These are phyloP conservation scores for Nomada goodeniana DNA, from an alignment of 2,888 invertebrate genomes.

Conservation along the genomic window DNA sequence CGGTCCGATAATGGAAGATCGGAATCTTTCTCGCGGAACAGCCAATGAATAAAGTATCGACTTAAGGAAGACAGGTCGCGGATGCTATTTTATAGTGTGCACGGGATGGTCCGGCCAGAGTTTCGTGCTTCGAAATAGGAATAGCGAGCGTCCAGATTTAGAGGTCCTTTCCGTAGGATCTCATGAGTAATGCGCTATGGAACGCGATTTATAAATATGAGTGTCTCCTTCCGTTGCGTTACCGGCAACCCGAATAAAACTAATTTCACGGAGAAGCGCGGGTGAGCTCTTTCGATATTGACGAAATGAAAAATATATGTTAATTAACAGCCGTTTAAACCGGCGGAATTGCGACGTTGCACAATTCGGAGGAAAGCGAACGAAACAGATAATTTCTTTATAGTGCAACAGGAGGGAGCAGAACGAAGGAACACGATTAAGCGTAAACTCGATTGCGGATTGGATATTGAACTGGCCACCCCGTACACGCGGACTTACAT, in stretches of 20 bases:
- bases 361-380: too few species aligned
- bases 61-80: constrained; percentile 56
- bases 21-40: constrained; percentile 43
- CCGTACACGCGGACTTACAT: not conserved
- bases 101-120: not conserved
- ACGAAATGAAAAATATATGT: not conserved
- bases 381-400: too few species aligned
- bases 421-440: too few species aligned
- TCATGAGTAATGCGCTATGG: too few species aligned
- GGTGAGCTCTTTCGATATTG: not conserved
- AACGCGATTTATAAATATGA: too few species aligned
- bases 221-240: too few species aligned
- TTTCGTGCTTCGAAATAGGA: not conserved
- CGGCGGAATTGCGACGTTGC: too few species aligned
- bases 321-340: not conserved
- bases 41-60: constrained; percentile 74
- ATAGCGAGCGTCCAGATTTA: not conserved
- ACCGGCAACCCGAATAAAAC: too few species aligned
- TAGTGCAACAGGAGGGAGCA: too few species aligned
- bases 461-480: constrained; percentile 5
- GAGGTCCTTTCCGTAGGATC: not conserved
- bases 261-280: too few species aligned
- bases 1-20: constrained; percentile 65
- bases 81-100: constrained; percentile 20
- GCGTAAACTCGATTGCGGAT: not conserved